Conservation (phyloP, 2,113 vertebrate genomes). For the Chiloscyllium plagiosum region DNA sequence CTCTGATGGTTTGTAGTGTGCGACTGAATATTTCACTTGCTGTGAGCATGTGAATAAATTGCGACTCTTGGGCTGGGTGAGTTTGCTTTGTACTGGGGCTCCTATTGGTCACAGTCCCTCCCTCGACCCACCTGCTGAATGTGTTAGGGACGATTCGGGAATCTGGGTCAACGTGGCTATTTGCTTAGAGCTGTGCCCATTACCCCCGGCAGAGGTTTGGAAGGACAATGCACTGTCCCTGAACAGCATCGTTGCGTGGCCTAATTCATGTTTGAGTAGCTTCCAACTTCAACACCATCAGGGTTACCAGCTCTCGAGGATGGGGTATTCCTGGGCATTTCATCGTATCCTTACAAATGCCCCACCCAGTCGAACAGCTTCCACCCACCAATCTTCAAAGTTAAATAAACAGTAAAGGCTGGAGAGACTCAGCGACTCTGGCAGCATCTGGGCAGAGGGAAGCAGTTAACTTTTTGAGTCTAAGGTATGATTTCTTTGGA, state of each 20-base stretch:
- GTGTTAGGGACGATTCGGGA: no score
- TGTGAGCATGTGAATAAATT: background rate
- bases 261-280: background rate
- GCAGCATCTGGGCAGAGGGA: no score
- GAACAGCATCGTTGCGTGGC: background rate
- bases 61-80: background rate
- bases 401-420: background rate
- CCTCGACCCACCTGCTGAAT: no score
- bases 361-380: background rate
- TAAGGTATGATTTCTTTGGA: no score
- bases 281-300: background rate
- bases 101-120: background rate
- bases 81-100: background rate
- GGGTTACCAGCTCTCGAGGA: background rate
- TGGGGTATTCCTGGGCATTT: background rate
- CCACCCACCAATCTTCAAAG: background rate
- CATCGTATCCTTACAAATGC: background rate
- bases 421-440: no score
- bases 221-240: background rate
- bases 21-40: background rate
- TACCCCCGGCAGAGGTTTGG: background rate
- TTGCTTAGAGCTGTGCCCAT: background rate
- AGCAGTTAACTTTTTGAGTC: no score
- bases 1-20: background rate
- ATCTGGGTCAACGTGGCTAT: background rate